Conservation (phyloP, 2,113 vertebrate species). For the Clupea harengus region DNA sequence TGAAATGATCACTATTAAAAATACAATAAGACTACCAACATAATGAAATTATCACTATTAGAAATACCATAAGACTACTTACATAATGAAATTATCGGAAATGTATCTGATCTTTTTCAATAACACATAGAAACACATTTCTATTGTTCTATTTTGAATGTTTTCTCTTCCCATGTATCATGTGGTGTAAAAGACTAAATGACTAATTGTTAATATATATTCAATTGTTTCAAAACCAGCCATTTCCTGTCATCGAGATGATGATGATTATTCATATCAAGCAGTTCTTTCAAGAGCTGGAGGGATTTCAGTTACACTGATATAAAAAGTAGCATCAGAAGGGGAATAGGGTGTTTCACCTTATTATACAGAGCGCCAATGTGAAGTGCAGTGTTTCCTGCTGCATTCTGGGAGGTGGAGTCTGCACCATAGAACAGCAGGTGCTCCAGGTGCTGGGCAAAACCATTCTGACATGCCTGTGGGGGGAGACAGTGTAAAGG, state of each 20-base stretch:
- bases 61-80: neutral
- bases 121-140: neutral
- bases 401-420: slow-evolving; percentile 84
- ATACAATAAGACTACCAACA: neutral
- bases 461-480: slow-evolving; percentile 80
- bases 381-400: slow-evolving; percentile 88
- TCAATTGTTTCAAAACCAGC: neutral
- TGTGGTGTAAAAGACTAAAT: too few species aligned
- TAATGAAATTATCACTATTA: neutral
- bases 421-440: slow-evolving; percentile 91
- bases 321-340: neutral
- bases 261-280: neutral
- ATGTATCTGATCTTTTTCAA: neutral
- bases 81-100: too few species aligned
- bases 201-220: neutral
- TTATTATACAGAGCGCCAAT: slow-evolving; percentile 91
- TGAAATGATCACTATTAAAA: neutral
- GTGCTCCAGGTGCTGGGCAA: slow-evolving; percentile 89
- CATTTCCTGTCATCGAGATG: too few species aligned
- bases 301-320: neutral
- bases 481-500: slow-evolving; percentile 29
- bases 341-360: slow-evolving; percentile 59
- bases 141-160: neutral
- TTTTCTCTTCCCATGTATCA: too few species aligned
- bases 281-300: neutral